Base-by-base conservation (phyloP, 2,888 invertebrate species). In the Microdon myrmicae region DNA sequence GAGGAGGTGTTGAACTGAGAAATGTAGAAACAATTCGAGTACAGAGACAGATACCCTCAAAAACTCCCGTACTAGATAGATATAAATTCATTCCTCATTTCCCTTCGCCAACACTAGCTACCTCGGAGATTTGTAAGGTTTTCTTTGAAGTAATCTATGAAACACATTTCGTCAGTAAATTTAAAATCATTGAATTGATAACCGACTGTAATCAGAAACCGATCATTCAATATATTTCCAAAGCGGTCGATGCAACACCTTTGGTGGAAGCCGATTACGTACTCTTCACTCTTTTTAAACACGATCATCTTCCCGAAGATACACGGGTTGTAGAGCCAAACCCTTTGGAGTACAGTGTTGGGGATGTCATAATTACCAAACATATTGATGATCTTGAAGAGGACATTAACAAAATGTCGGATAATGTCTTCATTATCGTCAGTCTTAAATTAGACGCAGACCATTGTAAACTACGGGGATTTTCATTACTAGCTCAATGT, bases 1-100 rank as follows among this genome's bases (percentile, higher is more conserved):
- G 86, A 66, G 90, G 90, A 35, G 90, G 89, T 53, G 86, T 92
- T 0, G 88, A 89, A 79, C 82, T 92, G 3, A 83, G 85, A 49
- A 91, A 90, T 6, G 80, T 92, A 1, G 85, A 87, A 68, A 89
- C 89, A 0, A 88, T 86, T 39, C 83, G 87, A 1, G 90, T 92
- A 25, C 83, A 88, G 0, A 82, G 86, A 68, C 84, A 84, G 51
- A 82, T 85, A 67, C 85, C 85, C 12, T 83, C 87, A 19, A 86
- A 86, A n/a, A 80, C 86, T 2, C 90, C 92, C 3, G 85, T 89
- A 0, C 76, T 92, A 8, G 92, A 92, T 75, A 85, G 84, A 72
- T 87, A 88, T 74, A 81, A 81, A 60, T 92, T 92, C 73, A 75
- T 90, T 12, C 84, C 90, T 0, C 85, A 89, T 77, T 79, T 70